Evolutionary conservation across 2,113 vertebrate species (phyloP).

Genomic region (Rutilus rutilus): DNA sequence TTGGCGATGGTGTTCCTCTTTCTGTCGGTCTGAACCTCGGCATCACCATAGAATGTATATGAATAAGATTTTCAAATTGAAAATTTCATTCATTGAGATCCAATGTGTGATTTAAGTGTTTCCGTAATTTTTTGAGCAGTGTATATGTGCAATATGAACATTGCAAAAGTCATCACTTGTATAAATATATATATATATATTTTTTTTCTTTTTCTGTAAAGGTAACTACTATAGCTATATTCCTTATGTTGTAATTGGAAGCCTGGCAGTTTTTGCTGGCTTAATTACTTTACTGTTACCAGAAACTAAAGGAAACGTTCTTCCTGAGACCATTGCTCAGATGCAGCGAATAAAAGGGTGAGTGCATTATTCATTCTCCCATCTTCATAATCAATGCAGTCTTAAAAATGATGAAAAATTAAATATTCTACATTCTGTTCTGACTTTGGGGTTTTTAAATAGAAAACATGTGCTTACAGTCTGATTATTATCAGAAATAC

Average conservation of each 20-base stretch:
- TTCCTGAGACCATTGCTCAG: slow-evolving; percentile 84
- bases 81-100: no score
- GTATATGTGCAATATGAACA: background rate
- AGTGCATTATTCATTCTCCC: slow-evolving; percentile 16
- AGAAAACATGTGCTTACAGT: background rate
- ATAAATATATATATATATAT: no score
- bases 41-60: background rate
- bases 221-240: slow-evolving; percentile 79
- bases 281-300: slow-evolving; percentile 82
- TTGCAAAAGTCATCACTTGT: background rate
- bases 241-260: slow-evolving; percentile 87
- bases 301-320: slow-evolving; percentile 74
- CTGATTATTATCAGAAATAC: background rate
- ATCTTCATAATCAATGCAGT: background rate
- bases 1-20: background rate
- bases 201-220: slow-evolving; percentile 49
- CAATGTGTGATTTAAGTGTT: no score
- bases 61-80: no score
- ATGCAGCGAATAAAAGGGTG: slow-evolving; percentile 85
- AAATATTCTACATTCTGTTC: background rate
- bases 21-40: background rate
- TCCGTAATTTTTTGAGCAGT: background rate
- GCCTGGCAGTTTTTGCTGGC: slow-evolving; percentile 79
- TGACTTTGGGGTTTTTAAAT: background rate
- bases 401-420: background rate